Percentiles rank a stretch among this genome's conserved stretches.
phyloP scores from a whole-genome alignment of 2,888 invertebrate genomes.

The Camponotus fellah region DNA sequence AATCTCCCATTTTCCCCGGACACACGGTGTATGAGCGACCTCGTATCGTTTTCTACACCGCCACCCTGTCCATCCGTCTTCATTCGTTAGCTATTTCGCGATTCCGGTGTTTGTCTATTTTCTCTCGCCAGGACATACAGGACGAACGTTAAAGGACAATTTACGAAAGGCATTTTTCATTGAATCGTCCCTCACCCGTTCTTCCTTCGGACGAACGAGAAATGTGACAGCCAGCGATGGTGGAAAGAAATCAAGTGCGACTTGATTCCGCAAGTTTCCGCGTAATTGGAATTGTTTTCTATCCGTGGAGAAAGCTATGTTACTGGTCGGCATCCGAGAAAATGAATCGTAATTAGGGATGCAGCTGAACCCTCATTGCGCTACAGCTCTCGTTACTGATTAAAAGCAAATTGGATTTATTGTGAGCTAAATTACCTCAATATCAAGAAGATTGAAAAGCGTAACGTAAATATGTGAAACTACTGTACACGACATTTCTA shows the following conservation, averaged over 20 bases:
- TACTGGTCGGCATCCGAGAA: conserved; percentile 51
- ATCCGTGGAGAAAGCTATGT: conserved; percentile 53
- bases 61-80: conserved; percentile 69
- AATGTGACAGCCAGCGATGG: background rate
- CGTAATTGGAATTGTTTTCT: conserved; percentile 64
- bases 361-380: background rate
- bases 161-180: conserved; percentile 4
- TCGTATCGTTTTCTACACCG: conserved; percentile 58
- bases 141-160: background rate
- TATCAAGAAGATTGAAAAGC: background rate
- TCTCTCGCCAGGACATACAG: background rate
- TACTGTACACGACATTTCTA: background rate
- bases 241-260: background rate
- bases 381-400: background rate
- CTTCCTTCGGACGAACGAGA: background rate
- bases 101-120: conserved; percentile 9
- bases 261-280: conserved; percentile 25
- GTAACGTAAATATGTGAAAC: background rate
- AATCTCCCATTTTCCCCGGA: conserved; percentile 65
- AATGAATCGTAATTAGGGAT: conserved; percentile 60
- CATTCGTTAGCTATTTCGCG: conserved; percentile 60
- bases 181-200: background rate
- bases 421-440: background rate
- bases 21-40: conserved; percentile 10
- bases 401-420: background rate